Evolutionary conservation across 2,113 vertebrate genomes (phyloP), one percentile per base, ranked within the genome.

Genomic region (Myiagra hebetior): DNA sequence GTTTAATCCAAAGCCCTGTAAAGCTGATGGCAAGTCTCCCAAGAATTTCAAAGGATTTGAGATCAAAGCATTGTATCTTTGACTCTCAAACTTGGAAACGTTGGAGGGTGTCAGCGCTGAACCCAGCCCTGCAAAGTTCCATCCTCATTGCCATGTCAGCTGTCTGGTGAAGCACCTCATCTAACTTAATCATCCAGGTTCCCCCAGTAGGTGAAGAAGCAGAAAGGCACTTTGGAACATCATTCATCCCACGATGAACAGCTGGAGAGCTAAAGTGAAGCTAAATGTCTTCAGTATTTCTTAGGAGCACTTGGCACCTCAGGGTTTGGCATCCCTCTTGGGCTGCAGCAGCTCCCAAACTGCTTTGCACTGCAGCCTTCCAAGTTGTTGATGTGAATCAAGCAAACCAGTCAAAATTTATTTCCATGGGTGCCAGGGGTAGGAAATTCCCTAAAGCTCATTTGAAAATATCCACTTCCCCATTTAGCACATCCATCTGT

Each of bases 301-400:
- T 47, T 4, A 67, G 83, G 33, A 95, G 70, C 1, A 1, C 46
- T 50, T 92, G 60, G 50, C 76, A 72, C 14, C 28, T 81, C 47
- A 17, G 21, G 26, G 30, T 35, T 50, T 68, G 46, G 39, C 46
- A 53, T 39, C 35, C 23, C 13, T 74, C 81, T 67, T 1, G 3
- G 41, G 41, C 28, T n/a, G 39, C 0, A 0, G 15, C 2, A 0
- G 49, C 5, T 44, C 69, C 60, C 47, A 41, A 35, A 56, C 6
- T 60, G 47, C 52, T 89, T 85, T 46, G 16, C 0, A 0, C 33
- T 52, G 17, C 53, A 57, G 50, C 23, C 13, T 64, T 94, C 44
- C 74, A 60, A 82, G 47, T 7, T 19, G 20, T 33, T 53, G 42
- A 28, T 35, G 22, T 44, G 31, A 76, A 64, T n/a, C 44, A 72